A percentile compares a stretch with the other conserved stretches of the same genome.
Evolutionary conservation across 2,797 vertebrate genomes (phyloP).

Genomic region (Bovichtus diacanthus): DNA sequence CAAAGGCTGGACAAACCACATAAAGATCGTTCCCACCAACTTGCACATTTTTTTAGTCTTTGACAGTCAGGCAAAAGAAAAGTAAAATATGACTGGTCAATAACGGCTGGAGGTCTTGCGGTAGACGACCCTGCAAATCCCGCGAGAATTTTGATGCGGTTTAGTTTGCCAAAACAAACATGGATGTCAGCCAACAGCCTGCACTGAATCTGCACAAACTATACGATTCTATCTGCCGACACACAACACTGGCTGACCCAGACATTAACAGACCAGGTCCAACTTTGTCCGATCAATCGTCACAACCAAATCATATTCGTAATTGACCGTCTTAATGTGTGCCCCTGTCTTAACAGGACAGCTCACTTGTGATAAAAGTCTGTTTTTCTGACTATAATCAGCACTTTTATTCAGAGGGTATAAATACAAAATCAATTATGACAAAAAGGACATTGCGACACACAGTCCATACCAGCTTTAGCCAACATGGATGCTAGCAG

Average conservation of each 20-base stretch:
- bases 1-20: background rate
- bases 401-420: background rate
- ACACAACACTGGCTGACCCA: background rate
- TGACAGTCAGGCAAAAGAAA: background rate
- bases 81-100: background rate
- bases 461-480: slow-evolving; percentile 88
- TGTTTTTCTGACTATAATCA: background rate
- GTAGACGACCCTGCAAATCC: background rate
- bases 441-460: background rate
- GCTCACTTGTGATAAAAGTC: background rate
- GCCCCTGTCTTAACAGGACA: background rate
- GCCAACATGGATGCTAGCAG: slow-evolving; percentile 96
- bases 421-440: background rate
- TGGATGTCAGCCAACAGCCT: background rate
- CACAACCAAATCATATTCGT: background rate
- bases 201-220: background rate
- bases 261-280: background rate
- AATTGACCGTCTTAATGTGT: no score
- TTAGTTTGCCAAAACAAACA: background rate
- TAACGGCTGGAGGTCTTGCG: background rate
- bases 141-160: background rate
- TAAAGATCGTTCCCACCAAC: background rate
- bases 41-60: background rate
- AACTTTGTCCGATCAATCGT: background rate
- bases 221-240: background rate